These are phyloP conservation scores for Bursaphelenchus okinawaensis DNA, from an alignment of 2,888 invertebrate genomes.

Conservation along the genomic window DNA sequence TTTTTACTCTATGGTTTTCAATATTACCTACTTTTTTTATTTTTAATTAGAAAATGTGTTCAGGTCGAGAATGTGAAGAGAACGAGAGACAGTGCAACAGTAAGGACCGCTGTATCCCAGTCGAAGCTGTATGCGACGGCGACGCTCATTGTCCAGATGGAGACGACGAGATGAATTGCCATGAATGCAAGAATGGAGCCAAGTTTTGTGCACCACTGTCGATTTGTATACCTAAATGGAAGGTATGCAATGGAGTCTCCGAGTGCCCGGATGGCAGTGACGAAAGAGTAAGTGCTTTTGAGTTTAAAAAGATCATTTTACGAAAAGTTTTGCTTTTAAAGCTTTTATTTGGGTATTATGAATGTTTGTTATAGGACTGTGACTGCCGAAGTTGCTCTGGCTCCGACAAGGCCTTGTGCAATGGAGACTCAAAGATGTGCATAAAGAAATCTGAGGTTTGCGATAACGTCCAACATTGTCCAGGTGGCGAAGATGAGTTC, in stretches of 20 bases:
- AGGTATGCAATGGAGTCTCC: conserved; percentile 40
- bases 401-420: conserved; percentile 35
- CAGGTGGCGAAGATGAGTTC: conserved; percentile 41
- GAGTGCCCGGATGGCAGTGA: conserved; percentile 45
- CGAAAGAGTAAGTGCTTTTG: conserved; percentile 24
- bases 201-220: conserved; percentile 6
- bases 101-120: conserved; percentile 28
- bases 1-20: no score
- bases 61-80: conserved; percentile 2
- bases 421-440: conserved; percentile 37
- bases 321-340: not conserved
- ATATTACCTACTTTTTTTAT: no score
- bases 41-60: not conserved
- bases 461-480: conserved; percentile 42
- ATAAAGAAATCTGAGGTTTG: conserved; percentile 36
- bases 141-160: conserved; percentile 42
- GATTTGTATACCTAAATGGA: conserved; percentile 25
- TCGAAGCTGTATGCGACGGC: conserved; percentile 46
- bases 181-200: conserved; percentile 15
- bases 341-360: not conserved
- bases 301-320: no score
- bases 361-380: conserved; percentile 29
- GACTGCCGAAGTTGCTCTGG: conserved; percentile 45
- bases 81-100: conserved; percentile 18
- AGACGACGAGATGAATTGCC: conserved; percentile 48